A percentile compares a stretch with the other conserved stretches of the same genome.
Evolutionary conservation across 2,113 vertebrate species (phyloP).

Genomic region (Pterophyllum scalare): DNA sequence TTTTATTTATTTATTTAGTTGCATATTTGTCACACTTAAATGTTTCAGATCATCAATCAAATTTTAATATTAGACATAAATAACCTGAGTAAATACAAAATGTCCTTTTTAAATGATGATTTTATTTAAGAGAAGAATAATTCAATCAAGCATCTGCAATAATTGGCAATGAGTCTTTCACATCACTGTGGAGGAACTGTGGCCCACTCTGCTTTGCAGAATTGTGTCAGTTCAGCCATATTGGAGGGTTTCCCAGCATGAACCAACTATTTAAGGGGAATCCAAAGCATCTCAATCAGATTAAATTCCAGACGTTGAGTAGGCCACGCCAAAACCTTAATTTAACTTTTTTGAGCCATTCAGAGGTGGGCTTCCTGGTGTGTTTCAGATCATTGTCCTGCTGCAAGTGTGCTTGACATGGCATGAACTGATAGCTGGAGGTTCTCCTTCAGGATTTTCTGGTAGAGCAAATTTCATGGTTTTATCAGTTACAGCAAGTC

Average conservation of each 20-base stretch:
- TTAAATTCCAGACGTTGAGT: too few relatives aligned
- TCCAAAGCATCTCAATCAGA: too few relatives aligned
- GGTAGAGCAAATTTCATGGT: too few relatives aligned
- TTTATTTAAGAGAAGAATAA: neutral
- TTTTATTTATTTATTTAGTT: too few relatives aligned
- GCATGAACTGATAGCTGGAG: neutral
- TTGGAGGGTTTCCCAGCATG: neutral
- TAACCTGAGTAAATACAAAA: neutral
- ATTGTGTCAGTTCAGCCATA: neutral
- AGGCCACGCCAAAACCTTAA: too few relatives aligned
- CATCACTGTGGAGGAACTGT: accelerated
- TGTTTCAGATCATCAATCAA: neutral
- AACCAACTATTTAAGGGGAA: neutral
- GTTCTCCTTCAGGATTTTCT: neutral
- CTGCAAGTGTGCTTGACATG: neutral
- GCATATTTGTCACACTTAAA: neutral
- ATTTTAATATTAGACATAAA: neutral
- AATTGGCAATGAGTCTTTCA: neutral
- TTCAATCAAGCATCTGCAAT: neutral
- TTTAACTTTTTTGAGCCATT: too few relatives aligned
- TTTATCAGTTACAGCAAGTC: neutral
- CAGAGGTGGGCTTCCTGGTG: too few relatives aligned
- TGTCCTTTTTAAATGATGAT: accelerated
- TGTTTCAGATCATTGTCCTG: accelerated
- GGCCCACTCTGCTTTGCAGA: neutral